A percentile compares a stretch with the other conserved stretches of the same genome.
These are phyloP conservation scores for Brachionus paranguensis DNA, from an alignment of 1,140 invertebrate species.

Conservation along the genomic window DNA sequence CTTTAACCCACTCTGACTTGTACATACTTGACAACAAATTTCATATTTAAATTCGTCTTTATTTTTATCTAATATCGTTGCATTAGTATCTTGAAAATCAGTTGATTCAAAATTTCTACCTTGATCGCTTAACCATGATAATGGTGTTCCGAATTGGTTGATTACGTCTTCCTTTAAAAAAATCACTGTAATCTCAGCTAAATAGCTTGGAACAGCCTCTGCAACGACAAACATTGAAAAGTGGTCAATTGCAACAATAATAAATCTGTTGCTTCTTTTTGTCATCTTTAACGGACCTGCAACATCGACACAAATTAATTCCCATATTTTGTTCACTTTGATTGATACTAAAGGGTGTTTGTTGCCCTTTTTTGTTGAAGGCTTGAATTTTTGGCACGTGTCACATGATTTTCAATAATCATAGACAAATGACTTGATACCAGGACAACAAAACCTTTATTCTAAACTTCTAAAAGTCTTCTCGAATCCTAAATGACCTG, in stretches of 20 bases:
- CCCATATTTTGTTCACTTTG: background rate
- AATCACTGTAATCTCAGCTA: background rate
- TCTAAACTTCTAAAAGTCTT: background rate
- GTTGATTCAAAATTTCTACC: background rate
- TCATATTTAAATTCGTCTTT: background rate
- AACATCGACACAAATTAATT: slow-evolving; percentile 15
- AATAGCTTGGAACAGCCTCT: background rate
- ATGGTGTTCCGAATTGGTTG: background rate
- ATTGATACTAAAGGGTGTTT: background rate
- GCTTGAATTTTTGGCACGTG: background rate
- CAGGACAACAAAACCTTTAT: background rate
- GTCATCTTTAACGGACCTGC: background rate
- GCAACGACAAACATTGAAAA: background rate
- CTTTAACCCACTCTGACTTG: background rate
- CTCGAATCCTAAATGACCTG: slow-evolving; percentile 9
- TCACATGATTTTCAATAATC: background rate
- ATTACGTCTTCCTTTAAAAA: background rate
- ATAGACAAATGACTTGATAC: background rate
- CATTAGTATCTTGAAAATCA: background rate
- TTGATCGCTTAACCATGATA: background rate
- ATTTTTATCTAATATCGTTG: background rate
- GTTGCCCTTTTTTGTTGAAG: background rate
- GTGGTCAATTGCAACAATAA: slow-evolving; percentile 15
- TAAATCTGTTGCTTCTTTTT: background rate
- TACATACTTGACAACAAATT: background rate